Conservation (phyloP, 2,797 vertebrate genomes). For the Microcaecilia unicolor region DNA sequence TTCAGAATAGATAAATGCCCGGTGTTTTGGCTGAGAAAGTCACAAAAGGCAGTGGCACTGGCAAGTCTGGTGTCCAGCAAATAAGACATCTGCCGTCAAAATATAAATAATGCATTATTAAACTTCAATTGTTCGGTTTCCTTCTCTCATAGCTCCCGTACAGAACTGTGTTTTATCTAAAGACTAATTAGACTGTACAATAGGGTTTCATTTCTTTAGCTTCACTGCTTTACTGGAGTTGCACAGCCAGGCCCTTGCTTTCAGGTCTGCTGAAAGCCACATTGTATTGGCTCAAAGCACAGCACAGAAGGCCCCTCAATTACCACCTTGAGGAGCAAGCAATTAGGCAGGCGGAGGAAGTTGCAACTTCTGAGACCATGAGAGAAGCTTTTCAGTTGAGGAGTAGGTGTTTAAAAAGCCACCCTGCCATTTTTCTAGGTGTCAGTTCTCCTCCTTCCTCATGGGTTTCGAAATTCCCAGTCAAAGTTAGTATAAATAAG, state of each 20-base stretch:
- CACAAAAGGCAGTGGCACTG: too few relatives aligned
- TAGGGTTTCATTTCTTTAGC: neutral
- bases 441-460: conserved; percentile 18
- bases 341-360: conserved; percentile 23
- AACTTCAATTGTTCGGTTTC: neutral
- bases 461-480: conserved; percentile 19
- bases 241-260: conserved; percentile 11
- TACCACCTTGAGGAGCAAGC: conserved; percentile 8
- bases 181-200: conserved; percentile 12
- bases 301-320: conserved; percentile 8
- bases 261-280: conserved; percentile 12
- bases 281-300: neutral
- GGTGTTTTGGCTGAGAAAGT: too few relatives aligned
- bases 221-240: conserved; percentile 1
- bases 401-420: conserved; percentile 7
- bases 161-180: neutral
- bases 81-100: conserved; percentile 1
- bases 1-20: too few relatives aligned
- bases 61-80: too few relatives aligned
- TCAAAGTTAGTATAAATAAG: neutral
- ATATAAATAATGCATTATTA: conserved; percentile 15
- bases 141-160: neutral
- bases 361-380: conserved; percentile 5
- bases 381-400: conserved; percentile 1
- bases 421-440: conserved; percentile 13